These are phyloP conservation scores for Eucidaris tribuloides DNA, from an alignment of 35 echinoderm and acorn worm species.

Conservation along the genomic window DNA sequence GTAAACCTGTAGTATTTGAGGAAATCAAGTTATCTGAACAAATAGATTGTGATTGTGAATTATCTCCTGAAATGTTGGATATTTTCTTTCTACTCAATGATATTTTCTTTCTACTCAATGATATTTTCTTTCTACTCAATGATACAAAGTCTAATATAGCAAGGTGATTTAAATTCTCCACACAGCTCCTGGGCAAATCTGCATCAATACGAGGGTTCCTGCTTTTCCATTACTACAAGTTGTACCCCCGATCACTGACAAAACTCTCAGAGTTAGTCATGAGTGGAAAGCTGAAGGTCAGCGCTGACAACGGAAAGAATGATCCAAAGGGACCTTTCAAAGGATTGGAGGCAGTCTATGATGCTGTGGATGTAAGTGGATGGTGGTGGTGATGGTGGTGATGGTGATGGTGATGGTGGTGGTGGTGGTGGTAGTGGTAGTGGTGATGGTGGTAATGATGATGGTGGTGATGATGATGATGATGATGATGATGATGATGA, in stretches of 20 bases:
- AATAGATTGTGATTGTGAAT: too few relatives aligned
- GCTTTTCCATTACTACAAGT: slow-evolving; percentile 17
- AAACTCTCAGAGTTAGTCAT: slow-evolving; percentile 37
- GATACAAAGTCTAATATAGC: too few relatives aligned
- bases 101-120: too few relatives aligned
- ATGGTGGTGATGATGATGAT: slow-evolving; percentile 22
- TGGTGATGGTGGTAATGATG: too few relatives aligned
- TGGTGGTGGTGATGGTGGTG: too few relatives aligned
- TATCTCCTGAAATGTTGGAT: too few relatives aligned
- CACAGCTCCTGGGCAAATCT: slow-evolving; percentile 56
- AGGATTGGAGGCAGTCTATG: slow-evolving; percentile 47
- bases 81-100: too few relatives aligned
- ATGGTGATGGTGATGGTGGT: too few relatives aligned
- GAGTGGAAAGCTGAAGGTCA: slow-evolving; percentile 44
- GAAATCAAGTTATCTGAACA: too few relatives aligned
- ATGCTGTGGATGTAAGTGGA: slow-evolving; percentile 80
- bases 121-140: too few relatives aligned
- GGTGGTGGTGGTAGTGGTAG: neutral
- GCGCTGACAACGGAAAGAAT: slow-evolving; percentile 61
- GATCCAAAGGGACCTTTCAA: slow-evolving; percentile 48
- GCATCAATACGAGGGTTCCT: slow-evolving; percentile 62
- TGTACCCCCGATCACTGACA: slow-evolving; percentile 43
- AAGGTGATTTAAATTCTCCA: neutral
- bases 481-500: neutral
- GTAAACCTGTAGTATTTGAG: too few relatives aligned